These are phyloP conservation scores for Nixonia krombeini DNA, from an alignment of 1,140 invertebrate genomes.

Conservation along the genomic window DNA sequence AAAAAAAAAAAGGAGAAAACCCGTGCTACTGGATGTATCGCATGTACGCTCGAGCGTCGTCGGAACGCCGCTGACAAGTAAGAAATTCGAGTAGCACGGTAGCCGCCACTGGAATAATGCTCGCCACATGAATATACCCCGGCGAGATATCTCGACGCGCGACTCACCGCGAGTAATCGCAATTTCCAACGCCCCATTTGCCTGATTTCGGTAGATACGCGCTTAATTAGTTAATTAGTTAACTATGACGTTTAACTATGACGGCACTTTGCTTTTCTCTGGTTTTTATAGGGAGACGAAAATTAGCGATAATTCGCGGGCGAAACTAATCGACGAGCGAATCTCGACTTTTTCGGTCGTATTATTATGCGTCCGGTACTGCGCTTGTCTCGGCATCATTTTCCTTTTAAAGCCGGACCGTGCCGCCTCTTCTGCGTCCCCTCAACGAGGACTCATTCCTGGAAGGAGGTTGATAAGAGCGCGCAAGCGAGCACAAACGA, in stretches of 20 bases:
- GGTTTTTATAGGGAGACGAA: not conserved
- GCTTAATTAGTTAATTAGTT: too few species aligned
- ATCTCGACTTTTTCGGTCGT: conserved; percentile 7
- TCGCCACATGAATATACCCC: not conserved
- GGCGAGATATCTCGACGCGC: too few species aligned
- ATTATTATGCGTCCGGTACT: conserved; percentile 11
- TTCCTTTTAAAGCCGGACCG: conserved; percentile 18
- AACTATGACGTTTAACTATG: too few species aligned
- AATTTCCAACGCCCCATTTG: too few species aligned
- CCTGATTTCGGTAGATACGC: not conserved
- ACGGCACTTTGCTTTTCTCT: too few species aligned
- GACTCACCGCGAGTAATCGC: too few species aligned
- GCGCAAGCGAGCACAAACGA: conserved; percentile 22
- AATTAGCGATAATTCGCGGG: conserved; percentile 3
- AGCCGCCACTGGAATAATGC: conserved; percentile 2
- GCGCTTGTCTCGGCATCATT: conserved; percentile 49
- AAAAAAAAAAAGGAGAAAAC: too few species aligned
- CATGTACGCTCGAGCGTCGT: conserved; percentile 27
- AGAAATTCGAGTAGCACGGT: conserved; percentile 39
- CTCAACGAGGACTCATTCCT: conserved; percentile 51
- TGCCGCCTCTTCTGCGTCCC: conserved; percentile 20
- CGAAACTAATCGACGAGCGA: conserved; percentile 7
- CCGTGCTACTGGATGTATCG: conserved; percentile 42
- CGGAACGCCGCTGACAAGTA: conserved; percentile 27
- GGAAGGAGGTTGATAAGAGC: conserved; percentile 59